Base-by-base conservation (phyloP, 2,797 vertebrate genomes). In the Myotis findleyi region DNA sequence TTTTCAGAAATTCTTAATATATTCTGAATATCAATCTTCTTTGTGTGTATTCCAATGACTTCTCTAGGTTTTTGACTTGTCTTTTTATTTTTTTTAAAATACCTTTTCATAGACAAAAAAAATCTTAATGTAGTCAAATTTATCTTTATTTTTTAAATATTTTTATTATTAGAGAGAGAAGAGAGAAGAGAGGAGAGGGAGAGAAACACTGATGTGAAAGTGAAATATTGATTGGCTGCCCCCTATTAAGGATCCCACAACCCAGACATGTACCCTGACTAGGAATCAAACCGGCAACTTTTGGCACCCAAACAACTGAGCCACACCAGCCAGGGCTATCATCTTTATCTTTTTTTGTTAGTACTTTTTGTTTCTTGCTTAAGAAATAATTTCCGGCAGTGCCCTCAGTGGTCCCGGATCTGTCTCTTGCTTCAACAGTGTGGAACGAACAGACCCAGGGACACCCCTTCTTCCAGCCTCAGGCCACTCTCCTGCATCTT, bases 1-100 rank as follows among this genome's bases (percentile, higher is more conserved):
- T 89, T 87, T 95, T 89, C 23, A 84, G 21, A 94, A 95, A 72
- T 68, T 82, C 4, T 57, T 81, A 77, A 21, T 33, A 57, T 87
- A 71, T 41, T 93, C 64, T 85, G 41, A 25, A 59, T 89, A 85
- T 68, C 1, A 71, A 66, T 59, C 7, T 66, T 76, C 38, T 71
- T 81, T 82, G 30, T 55, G 69, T 64, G 11, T 62, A 87, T 93
- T 85, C 41, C 57, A 95, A 30, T 83, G 57, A 47, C 47, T 87
- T 59, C 47, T 57, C 47, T 72, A 85, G 73, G 7, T 81, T 81
- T 89, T 16, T 30, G 38, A 25, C 13, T 69, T 30, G n/a, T 79
- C 12, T 57, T 73, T 73, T 62, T 41, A 87, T 44, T 82, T 41
- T 75, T 17, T 68, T 33, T 87, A 59, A 23, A 21, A 47, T 57